Evolutionary conservation across 2,888 invertebrate species (phyloP), one percentile per base, ranked within the genome.

Genomic region (Plagiodera versicolora): DNA sequence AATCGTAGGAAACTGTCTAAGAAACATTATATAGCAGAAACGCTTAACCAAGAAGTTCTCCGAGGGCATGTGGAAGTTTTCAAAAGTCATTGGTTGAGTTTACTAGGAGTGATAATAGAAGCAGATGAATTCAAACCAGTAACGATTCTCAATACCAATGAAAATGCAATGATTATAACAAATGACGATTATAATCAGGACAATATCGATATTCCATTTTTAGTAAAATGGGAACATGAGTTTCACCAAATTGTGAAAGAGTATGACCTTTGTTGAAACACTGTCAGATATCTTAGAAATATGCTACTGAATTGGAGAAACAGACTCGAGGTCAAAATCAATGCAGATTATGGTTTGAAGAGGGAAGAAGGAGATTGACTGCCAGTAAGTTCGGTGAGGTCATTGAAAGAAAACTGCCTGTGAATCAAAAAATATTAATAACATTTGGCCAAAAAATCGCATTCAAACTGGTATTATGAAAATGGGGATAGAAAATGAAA

Each of bases 351-450:
- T 47, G 28, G 48, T 48, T 14, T 48, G 5, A 47, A 2, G 47
- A 20, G 11, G 11, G 20, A n/a, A n/a, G 11, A 47, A 50, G 30
- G 16, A 28, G 24, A 49, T 24, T 20, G 17, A 50, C 18, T 17
- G n/a, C 50, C 18, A 50, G 50, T 30, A 50, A 50, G 30, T 50
- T 50, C 16, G 30, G n/a, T n/a, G n/a, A n/a, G n/a, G n/a, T n/a
- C n/a, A n/a, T n/a, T n/a, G n/a, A n/a, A n/a, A n/a, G n/a, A n/a
- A n/a, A n/a, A n/a, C n/a, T n/a, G n/a, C n/a, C n/a, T n/a, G n/a
- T n/a, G n/a, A n/a, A n/a, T n/a, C n/a, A n/a, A n/a, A n/a, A n/a
- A n/a, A n/a, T n/a, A n/a, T n/a, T 28, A 28, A 28, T 8, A 28
- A 8, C 4, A 28, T 28, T 6, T 28, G 28, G 28, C 28, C 28